A percentile compares a stretch with the other conserved stretches of the same genome.
Conservation (phyloP, 2,888 invertebrate genomes). For the Actias luna region DNA sequence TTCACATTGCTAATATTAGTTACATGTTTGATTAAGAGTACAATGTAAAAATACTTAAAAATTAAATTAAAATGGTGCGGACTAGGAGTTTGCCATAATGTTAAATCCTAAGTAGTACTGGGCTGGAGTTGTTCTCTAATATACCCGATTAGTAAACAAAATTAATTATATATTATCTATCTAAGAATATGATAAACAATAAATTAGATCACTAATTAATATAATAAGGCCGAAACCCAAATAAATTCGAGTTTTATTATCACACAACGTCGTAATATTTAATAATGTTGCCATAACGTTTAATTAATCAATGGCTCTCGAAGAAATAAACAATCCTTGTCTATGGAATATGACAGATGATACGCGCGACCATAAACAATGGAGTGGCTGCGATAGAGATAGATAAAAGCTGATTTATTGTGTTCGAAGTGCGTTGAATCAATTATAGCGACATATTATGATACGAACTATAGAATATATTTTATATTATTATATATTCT, state of each 20-base stretch:
- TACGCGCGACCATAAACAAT: slow-evolving; percentile 64
- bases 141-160: neutral
- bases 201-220: neutral
- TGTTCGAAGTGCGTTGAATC: slow-evolving; percentile 58
- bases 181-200: neutral
- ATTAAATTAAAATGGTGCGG: too few species aligned
- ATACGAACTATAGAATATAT: neutral
- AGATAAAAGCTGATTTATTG: slow-evolving; percentile 71
- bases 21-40: too few species aligned
- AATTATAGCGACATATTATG: slow-evolving; percentile 47
- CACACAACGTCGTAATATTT: slow-evolving; percentile 12
- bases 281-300: slow-evolving; percentile 15
- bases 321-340: slow-evolving; percentile 33
- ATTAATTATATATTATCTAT: neutral
- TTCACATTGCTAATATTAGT: too few species aligned
- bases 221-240: neutral
- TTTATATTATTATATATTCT: neutral
- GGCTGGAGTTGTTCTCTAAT: neutral
- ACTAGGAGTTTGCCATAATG: too few species aligned
- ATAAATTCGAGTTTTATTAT: slow-evolving; percentile 4
- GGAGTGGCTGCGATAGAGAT: slow-evolving; percentile 55
- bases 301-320: slow-evolving; percentile 18
- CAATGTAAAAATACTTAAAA: too few species aligned
- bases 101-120: neutral
- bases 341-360: slow-evolving; percentile 59